Conservation (phyloP, 1,140 invertebrate species). For the Diorhabda sublineata region DNA sequence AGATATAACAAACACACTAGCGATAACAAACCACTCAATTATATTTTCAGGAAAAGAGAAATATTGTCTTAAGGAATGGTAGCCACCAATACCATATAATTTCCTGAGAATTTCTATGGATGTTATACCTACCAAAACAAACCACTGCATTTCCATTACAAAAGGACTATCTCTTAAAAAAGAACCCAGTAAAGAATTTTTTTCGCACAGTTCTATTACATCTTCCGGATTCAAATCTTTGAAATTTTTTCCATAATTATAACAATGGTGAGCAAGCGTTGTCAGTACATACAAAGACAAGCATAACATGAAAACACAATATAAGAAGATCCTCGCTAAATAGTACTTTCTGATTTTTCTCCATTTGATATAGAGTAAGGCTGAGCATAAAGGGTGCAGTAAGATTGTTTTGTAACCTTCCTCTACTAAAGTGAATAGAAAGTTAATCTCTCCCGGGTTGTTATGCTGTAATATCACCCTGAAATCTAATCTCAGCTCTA, state of each 20-base stretch:
- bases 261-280: slow-evolving; percentile 71
- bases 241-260: slow-evolving; percentile 66
- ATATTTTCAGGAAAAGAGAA: slow-evolving; percentile 75
- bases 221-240: slow-evolving; percentile 58
- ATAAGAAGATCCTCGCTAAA: slow-evolving; percentile 70
- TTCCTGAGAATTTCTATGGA: slow-evolving; percentile 71
- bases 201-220: slow-evolving; percentile 58
- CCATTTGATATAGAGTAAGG: slow-evolving; percentile 81
- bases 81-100: slow-evolving; percentile 68
- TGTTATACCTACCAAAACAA: slow-evolving; percentile 65
- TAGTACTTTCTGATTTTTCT: slow-evolving; percentile 82
- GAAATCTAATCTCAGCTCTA: slow-evolving; percentile 74
- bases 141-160: slow-evolving; percentile 73
- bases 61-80: slow-evolving; percentile 70
- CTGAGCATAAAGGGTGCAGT: slow-evolving; percentile 74
- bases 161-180: slow-evolving; percentile 64
- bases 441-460: slow-evolving; percentile 70
- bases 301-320: slow-evolving; percentile 71
- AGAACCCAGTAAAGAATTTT: slow-evolving; percentile 66
- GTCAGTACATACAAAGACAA: slow-evolving; percentile 73
- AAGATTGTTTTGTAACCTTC: slow-evolving; percentile 78
- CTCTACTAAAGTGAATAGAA: slow-evolving; percentile 73
- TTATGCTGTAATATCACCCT: slow-evolving; percentile 70
- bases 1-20: slow-evolving; percentile 75
- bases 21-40: slow-evolving; percentile 77